Conservation (phyloP, 1,140 invertebrate species). For the Trachymyrmex cornetzi region DNA sequence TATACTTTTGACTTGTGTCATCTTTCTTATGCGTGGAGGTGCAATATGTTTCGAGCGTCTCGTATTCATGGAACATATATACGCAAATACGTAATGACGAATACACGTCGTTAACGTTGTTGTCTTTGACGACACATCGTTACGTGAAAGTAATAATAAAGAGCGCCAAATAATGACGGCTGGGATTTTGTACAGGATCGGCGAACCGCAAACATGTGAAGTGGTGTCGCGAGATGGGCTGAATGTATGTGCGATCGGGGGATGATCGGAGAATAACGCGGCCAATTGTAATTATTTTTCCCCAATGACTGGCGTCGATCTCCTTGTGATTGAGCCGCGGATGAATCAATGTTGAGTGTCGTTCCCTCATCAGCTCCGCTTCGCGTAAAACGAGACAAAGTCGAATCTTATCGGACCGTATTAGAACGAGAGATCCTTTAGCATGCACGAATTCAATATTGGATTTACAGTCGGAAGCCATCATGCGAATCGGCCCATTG, state of each 20-base stretch:
- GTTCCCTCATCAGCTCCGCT: constrained; percentile 75
- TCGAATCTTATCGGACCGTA: constrained; percentile 79
- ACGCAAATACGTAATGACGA: constrained; percentile 17
- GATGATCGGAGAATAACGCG: constrained; percentile 56
- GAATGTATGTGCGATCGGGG: constrained; percentile 13
- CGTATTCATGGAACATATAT: constrained; percentile 62
- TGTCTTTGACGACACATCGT: constrained; percentile 80
- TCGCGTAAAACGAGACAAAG: constrained; percentile 67
- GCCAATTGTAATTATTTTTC: constrained; percentile 85
- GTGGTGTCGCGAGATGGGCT: constrained; percentile 73
- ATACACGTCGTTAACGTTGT: constrained; percentile 69
- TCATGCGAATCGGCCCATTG: background rate
- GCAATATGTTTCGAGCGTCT: constrained; percentile 63
- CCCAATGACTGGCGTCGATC: constrained; percentile 75
- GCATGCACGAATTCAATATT: constrained; percentile 51
- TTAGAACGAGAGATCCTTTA: constrained; percentile 58
- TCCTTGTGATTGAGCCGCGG: constrained; percentile 67
- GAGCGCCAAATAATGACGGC: constrained; percentile 80
- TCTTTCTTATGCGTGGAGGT: no score
- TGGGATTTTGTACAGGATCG: constrained; percentile 83
- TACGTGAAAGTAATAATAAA: constrained; percentile 80
- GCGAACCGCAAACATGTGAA: constrained; percentile 83
- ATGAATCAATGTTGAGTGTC: constrained; percentile 79
- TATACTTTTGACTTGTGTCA: no score
- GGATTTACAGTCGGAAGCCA: constrained; percentile 29